These are phyloP conservation scores for Listrodromus nycthemerus DNA, from an alignment of 2,888 invertebrate genomes.

Conservation along the genomic window DNA sequence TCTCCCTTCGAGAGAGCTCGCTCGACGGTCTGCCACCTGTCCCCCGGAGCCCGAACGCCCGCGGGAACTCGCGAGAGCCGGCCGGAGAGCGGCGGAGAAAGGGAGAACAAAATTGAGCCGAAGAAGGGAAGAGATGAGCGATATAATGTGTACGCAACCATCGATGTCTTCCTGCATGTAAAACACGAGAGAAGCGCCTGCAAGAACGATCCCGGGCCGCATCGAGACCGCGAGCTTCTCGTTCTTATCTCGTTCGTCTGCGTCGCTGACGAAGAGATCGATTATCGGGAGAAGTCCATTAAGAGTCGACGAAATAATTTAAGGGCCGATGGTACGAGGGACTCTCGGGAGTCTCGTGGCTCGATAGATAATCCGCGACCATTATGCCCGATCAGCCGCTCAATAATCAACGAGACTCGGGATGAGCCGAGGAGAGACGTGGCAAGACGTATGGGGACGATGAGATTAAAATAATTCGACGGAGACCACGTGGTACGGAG, in stretches of 20 bases:
- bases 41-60: slow-evolving; percentile 74
- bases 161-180: slow-evolving; percentile 82
- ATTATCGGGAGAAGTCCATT: slow-evolving; percentile 57
- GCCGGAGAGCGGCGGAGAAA: slow-evolving; percentile 38
- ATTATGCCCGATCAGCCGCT: no score
- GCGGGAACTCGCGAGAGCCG: slow-evolving; percentile 16
- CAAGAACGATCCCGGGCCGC: slow-evolving; percentile 67
- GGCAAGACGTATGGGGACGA: slow-evolving; percentile 65
- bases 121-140: slow-evolving; percentile 61
- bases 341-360: background rate
- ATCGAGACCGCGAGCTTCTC: slow-evolving; percentile 70
- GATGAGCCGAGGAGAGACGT: background rate
- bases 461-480: slow-evolving; percentile 58
- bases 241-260: slow-evolving; percentile 15
- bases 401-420: no score
- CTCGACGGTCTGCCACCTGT: slow-evolving; percentile 82
- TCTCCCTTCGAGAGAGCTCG: slow-evolving; percentile 52
- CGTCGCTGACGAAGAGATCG: slow-evolving; percentile 13
- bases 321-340: slow-evolving; percentile 5
- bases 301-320: slow-evolving; percentile 61
- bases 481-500: slow-evolving; percentile 59
- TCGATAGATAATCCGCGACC: background rate
- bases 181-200: slow-evolving; percentile 74
- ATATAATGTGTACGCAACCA: slow-evolving; percentile 62
- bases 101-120: slow-evolving; percentile 55